Conservation (phyloP, 2,888 invertebrate genomes). For the Drosophila anceps region DNA sequence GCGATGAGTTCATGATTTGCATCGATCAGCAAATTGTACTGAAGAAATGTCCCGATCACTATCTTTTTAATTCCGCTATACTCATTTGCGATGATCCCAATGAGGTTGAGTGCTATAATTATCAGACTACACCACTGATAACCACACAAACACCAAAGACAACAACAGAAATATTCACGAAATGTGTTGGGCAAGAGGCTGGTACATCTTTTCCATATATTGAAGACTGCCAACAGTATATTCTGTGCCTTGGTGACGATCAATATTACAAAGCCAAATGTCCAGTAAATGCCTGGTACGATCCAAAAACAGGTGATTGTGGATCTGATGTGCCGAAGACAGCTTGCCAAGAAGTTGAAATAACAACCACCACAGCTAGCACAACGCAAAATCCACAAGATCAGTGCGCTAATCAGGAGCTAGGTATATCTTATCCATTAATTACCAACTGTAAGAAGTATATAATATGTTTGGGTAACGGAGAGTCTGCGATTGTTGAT, state of each 20-base stretch:
- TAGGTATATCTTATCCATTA: slow-evolving; percentile 55
- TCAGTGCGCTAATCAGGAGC: slow-evolving; percentile 44
- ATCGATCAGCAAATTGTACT: slow-evolving; percentile 20
- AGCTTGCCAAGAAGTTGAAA: slow-evolving; percentile 49
- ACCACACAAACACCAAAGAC: background rate
- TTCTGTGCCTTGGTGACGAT: slow-evolving; percentile 61
- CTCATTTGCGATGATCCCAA: slow-evolving; percentile 61
- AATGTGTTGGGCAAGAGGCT: slow-evolving; percentile 26
- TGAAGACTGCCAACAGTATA: slow-evolving; percentile 56
- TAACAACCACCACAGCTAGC: slow-evolving; percentile 31
- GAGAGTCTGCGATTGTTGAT: slow-evolving; percentile 37
- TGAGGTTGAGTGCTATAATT: slow-evolving; percentile 48
- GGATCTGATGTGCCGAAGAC: slow-evolving; percentile 61
- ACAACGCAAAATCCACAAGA: slow-evolving; percentile 29
- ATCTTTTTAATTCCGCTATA: slow-evolving; percentile 55
- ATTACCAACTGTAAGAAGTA: slow-evolving; percentile 61
- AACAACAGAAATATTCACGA: background rate
- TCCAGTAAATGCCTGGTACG: slow-evolving; percentile 63
- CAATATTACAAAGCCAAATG: slow-evolving; percentile 50
- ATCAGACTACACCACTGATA: slow-evolving; percentile 3
- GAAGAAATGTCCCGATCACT: slow-evolving; percentile 46
- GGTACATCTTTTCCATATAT: slow-evolving; percentile 34
- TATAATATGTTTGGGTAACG: slow-evolving; percentile 62
- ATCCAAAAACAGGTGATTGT: slow-evolving; percentile 63
- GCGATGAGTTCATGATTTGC: slow-evolving; percentile 64